A percentile compares a stretch with the other conserved stretches of the same genome.
These are phyloP conservation scores for Pseudorasbora parva DNA, from an alignment of 2,113 vertebrate genomes.

Conservation along the genomic window DNA sequence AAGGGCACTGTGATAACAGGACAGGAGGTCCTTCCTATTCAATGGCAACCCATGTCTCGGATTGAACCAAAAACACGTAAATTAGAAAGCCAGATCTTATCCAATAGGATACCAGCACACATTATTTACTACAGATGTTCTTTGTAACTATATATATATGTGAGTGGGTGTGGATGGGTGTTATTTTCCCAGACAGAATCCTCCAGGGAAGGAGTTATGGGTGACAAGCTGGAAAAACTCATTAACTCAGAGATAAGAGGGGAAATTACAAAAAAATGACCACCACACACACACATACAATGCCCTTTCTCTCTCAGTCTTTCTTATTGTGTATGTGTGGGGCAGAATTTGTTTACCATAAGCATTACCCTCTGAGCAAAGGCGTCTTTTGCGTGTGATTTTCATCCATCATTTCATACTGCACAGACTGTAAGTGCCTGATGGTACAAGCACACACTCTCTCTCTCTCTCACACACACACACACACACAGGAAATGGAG, in stretches of 20 bases:
- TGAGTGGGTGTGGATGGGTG: background rate
- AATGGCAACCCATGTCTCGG: background rate
- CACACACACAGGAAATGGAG: constrained; percentile 1
- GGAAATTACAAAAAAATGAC: constrained; percentile 9
- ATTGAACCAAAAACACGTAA: background rate
- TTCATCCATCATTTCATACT: constrained; percentile 4
- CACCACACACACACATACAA: background rate
- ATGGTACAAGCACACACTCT: background rate
- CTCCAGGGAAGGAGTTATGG: constrained; percentile 29
- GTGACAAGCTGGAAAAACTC: constrained; percentile 34
- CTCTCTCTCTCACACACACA: too few relatives aligned
- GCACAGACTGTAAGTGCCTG: background rate
- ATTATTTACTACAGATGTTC: background rate
- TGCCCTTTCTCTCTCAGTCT: background rate
- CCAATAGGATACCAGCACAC: background rate
- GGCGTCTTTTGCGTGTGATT: background rate
- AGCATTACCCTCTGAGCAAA: constrained; percentile 15
- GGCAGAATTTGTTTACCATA: constrained; percentile 6
- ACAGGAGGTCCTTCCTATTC: constrained; percentile 14
- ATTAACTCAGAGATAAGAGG: constrained; percentile 34
- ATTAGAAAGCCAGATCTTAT: constrained; percentile 4
- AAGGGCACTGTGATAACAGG: background rate
- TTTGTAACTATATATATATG: background rate
- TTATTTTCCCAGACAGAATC: constrained; percentile 5
- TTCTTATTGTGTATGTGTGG: constrained; percentile 1